phyloP scores from a whole-genome alignment of 2,888 invertebrate species.

The Aelia acuminata region DNA sequence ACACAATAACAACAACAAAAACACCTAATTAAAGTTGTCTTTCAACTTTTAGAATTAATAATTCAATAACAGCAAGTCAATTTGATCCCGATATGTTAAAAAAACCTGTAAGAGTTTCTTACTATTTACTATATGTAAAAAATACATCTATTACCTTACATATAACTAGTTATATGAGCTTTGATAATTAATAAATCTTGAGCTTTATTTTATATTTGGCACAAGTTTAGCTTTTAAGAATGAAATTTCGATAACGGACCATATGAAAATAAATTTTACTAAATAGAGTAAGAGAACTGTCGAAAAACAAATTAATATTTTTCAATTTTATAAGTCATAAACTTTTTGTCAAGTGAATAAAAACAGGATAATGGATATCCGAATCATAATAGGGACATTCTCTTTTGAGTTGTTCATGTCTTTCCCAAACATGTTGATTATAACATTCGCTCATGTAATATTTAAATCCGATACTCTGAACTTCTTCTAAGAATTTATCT shows the following conservation, averaged over 20 bases:
- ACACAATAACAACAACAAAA: not conserved
- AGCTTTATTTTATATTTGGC: slow-evolving; percentile 35
- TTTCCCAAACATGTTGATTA: slow-evolving; percentile 78
- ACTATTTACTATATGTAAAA: not conserved
- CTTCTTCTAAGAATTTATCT: slow-evolving; percentile 77
- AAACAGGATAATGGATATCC: slow-evolving; percentile 80
- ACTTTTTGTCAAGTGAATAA: slow-evolving; percentile 75
- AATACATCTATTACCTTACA: slow-evolving; percentile 29
- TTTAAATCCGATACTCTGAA: slow-evolving; percentile 74
- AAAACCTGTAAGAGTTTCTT: slow-evolving; percentile 42
- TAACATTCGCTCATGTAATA: slow-evolving; percentile 76
- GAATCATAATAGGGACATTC: slow-evolving; percentile 77
- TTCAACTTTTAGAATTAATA: slow-evolving; percentile 27
- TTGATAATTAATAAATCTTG: slow-evolving; percentile 20
- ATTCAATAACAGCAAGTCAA: not conserved
- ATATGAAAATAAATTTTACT: slow-evolving; percentile 36
- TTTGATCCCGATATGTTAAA: slow-evolving; percentile 52
- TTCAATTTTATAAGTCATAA: slow-evolving; percentile 7
- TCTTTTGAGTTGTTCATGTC: slow-evolving; percentile 75
- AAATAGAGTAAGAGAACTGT: not conserved
- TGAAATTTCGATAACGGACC: not conserved
- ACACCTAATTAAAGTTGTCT: slow-evolving; percentile 30
- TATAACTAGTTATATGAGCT: slow-evolving; percentile 34
- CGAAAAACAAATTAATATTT: not conserved
- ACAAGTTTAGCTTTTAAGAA: slow-evolving; percentile 4